A percentile compares a stretch with the other conserved stretches of the same genome.
Evolutionary conservation across 2,113 vertebrate genomes (phyloP).

Genomic region (Nematolebias whitei): DNA sequence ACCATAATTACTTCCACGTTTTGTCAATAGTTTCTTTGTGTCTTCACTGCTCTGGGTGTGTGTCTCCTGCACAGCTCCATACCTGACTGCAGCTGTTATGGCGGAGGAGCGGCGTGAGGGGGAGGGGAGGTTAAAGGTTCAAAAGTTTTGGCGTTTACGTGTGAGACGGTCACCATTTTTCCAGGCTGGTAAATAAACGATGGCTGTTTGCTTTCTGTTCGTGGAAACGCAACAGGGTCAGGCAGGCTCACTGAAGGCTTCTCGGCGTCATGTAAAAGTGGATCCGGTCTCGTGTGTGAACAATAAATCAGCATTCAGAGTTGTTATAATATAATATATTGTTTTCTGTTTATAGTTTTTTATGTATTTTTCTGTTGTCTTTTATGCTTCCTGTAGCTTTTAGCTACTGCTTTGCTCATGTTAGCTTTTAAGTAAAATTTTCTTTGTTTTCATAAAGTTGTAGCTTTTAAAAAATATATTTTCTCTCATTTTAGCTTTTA

Average conservation of each 20-base stretch:
- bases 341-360: too few species aligned
- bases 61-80: conserved; percentile 29
- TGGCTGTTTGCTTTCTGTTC: conserved; percentile 56
- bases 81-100: conserved; percentile 41
- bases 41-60: conserved; percentile 17
- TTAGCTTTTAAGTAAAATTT: too few species aligned
- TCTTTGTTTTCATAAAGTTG: too few species aligned
- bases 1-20: conserved; percentile 54
- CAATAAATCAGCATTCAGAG: too few species aligned
- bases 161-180: conserved; percentile 69
- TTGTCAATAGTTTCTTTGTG: conserved; percentile 68
- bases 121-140: conserved; percentile 53
- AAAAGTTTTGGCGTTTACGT: conserved; percentile 57
- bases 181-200: conserved; percentile 47
- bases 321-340: too few species aligned
- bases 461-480: too few species aligned
- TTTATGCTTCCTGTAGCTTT: too few species aligned
- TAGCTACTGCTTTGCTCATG: too few species aligned
- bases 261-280: not conserved
- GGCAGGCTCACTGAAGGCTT: conserved; percentile 40
- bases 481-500: too few species aligned
- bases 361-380: too few species aligned
- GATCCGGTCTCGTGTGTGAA: too few species aligned
- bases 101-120: not conserved
- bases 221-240: conserved; percentile 23